A percentile compares a stretch with the other conserved stretches of the same genome.
phyloP scores from a whole-genome alignment of 2,888 invertebrate species.

The Loripinus fragilis region DNA sequence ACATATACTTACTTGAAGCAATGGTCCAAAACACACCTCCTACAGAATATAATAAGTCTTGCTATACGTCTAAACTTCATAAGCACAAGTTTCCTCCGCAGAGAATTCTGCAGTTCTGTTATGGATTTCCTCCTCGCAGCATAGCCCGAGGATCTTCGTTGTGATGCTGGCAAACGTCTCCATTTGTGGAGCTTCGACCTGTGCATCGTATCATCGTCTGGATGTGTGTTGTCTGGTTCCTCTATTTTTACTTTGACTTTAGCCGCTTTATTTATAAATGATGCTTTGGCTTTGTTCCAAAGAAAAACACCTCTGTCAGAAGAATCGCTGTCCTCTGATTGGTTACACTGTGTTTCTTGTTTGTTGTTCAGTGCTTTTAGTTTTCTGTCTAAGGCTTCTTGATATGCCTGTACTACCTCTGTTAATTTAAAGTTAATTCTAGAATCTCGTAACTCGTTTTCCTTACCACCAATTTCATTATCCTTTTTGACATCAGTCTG shows the following conservation, averaged over 20 bases:
- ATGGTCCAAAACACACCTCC: constrained; percentile 57
- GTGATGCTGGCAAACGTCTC: background rate
- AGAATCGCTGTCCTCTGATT: constrained; percentile 9
- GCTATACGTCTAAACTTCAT: constrained; percentile 47
- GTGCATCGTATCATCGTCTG: background rate
- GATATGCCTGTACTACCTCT: background rate
- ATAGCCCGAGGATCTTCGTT: background rate
- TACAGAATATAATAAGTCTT: constrained; percentile 58
- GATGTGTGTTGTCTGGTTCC: background rate
- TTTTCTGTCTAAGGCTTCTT: constrained; percentile 1
- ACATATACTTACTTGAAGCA: constrained; percentile 60
- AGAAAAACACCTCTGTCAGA: constrained; percentile 17
- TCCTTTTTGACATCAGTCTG: no score
- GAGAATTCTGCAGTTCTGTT: constrained; percentile 26
- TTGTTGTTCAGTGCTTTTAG: background rate
- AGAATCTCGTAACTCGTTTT: background rate
- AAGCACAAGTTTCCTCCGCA: constrained; percentile 33
- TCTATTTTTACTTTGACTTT: background rate
- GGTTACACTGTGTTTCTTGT: background rate
- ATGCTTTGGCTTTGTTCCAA: constrained; percentile 25
- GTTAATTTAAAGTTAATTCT: background rate
- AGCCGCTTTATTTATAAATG: background rate
- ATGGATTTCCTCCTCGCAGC: constrained; percentile 19
- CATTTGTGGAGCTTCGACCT: background rate
- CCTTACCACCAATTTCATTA: background rate